These are phyloP conservation scores for Cremastobaeus sp. DNA, from an alignment of 2,888 invertebrate species.

Conservation along the genomic window DNA sequence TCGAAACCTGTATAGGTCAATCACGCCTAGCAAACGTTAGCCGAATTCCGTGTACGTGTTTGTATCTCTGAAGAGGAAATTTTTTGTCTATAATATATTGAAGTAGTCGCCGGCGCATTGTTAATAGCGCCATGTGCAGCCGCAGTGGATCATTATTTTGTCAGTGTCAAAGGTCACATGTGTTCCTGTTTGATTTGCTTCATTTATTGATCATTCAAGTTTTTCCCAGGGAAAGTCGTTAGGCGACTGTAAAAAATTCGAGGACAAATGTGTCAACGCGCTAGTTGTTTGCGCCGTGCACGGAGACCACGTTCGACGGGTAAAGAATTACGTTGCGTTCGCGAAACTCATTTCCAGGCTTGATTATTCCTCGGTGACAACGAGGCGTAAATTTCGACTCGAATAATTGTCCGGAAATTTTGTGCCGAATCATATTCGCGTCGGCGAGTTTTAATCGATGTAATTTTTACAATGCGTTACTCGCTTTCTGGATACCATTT, in stretches of 20 bases:
- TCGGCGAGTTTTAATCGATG: neutral
- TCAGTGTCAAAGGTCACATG: constrained; percentile 37
- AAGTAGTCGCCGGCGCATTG: too few species aligned
- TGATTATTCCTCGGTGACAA: constrained; percentile 47
- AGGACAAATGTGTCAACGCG: constrained; percentile 39
- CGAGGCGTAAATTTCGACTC: constrained; percentile 41
- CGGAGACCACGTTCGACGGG: constrained; percentile 16
- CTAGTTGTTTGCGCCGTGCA: constrained; percentile 29
- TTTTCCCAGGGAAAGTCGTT: constrained; percentile 34
- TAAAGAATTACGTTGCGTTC: constrained; percentile 37
- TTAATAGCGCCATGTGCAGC: constrained; percentile 19
- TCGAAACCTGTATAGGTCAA: too few species aligned
- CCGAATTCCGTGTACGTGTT: too few species aligned
- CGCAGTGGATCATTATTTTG: constrained; percentile 44
- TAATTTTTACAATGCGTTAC: neutral
- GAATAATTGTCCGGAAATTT: neutral
- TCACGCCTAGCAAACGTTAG: too few species aligned
- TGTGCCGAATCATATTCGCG: neutral
- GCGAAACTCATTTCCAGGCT: constrained; percentile 43
- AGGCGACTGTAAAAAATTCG: constrained; percentile 23
- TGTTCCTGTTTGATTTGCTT: constrained; percentile 35
- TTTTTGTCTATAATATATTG: constrained; percentile 38
- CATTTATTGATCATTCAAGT: constrained; percentile 46
- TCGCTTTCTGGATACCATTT: too few species aligned
- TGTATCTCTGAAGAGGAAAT: constrained; percentile 20